A percentile compares a stretch with the other conserved stretches of the same genome.
Conservation (phyloP, 2,113 vertebrate species). For the Bos taurus region DNA sequence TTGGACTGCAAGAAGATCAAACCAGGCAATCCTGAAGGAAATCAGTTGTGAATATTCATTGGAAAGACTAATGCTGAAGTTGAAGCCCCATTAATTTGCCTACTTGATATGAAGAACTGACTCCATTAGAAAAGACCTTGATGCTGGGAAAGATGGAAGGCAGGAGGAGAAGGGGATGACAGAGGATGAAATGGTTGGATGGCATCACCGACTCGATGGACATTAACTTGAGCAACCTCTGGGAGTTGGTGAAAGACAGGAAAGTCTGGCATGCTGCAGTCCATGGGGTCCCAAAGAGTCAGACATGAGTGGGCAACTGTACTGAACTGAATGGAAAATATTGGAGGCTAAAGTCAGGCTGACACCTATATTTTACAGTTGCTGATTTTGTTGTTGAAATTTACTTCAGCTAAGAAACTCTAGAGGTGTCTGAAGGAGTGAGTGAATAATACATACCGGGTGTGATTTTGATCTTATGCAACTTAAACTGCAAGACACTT, state of each 20-base stretch:
- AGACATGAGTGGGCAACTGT: background rate
- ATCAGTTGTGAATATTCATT: background rate
- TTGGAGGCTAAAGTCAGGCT: background rate
- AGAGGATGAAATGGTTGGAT: background rate
- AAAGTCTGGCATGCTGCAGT: background rate
- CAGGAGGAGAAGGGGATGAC: background rate
- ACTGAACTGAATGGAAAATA: background rate
- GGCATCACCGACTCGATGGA: fast-evolving
- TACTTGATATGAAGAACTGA: background rate
- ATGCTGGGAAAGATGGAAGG: background rate
- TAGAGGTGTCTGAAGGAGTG: background rate
- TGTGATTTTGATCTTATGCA: background rate
- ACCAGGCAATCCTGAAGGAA: background rate
- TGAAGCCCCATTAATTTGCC: background rate
- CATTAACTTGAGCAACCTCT: background rate
- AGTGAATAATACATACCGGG: background rate
- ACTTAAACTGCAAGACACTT: background rate
- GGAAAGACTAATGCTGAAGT: background rate
- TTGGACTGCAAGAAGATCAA: background rate
- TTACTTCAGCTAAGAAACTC: background rate
- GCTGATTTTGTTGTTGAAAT: background rate
- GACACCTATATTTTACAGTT: background rate
- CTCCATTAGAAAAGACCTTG: background rate
- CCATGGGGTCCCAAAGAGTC: background rate
- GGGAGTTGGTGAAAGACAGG: background rate